Evolutionary conservation across 2,113 vertebrate species (phyloP), one percentile per base, ranked within the genome.

Genomic region (Elachura formosa): DNA sequence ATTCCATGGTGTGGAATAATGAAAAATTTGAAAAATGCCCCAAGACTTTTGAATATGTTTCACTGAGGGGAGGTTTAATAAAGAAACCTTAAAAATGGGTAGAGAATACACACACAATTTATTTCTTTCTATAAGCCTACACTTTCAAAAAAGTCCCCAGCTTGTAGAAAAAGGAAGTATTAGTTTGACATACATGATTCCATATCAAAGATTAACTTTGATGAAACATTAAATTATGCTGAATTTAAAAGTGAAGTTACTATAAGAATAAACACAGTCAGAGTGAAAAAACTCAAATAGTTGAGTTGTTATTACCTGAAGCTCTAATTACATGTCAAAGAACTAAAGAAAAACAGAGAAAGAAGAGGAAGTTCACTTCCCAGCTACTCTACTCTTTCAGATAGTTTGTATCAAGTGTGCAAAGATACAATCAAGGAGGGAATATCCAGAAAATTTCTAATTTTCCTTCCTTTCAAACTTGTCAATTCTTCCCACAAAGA

Each of bases 371-470:
- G 20, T 21, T 88, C 23, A 62, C 29, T 72, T 82, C 54, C 33
- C 34, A 64, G 19, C 31, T 56, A 49, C 28, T 58, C 14, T 54
- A 28, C 26, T 46, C 18, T 78, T 74, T 28, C 46, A 54, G 23
- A 34, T 9, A 63, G 15, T 49, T 68, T 46, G 6, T 10, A 69
- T 46, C 28, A 71, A 82, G 16, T 52, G 20, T 23, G 31, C 71
- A 23, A 67, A 71, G 4, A 33, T 7, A 3, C 18, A n/a, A 58
- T 41, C 17, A 17, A 66, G 10, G 8, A 93, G 4, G 15, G 4
- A 52, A 0, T 14, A 58, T 13, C 33, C 34, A 41, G 9, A 17
- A 2, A 68, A 84, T 5, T 22, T 61, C 11, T 3, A 0, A 45
- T 26, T 54, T 78, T 38, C 8, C 20, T 52, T 51, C 25, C 25